Percentiles rank a stretch among this genome's conserved stretches.
phyloP scores from a whole-genome alignment of 2,113 vertebrate species.

The Serinus canaria region DNA sequence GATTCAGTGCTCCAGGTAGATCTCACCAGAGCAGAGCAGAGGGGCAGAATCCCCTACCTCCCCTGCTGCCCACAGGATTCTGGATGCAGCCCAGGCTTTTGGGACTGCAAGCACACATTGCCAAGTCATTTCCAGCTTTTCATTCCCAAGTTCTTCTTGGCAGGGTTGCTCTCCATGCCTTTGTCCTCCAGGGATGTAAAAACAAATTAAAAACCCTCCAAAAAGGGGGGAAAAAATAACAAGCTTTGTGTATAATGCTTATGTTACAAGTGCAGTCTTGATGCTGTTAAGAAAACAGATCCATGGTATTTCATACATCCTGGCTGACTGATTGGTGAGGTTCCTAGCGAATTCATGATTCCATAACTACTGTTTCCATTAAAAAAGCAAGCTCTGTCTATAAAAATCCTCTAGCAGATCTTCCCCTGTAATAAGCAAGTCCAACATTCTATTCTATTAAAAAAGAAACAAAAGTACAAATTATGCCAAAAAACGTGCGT shows the following conservation, averaged over 20 bases:
- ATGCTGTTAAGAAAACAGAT: neutral
- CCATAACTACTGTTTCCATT: neutral
- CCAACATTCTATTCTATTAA: neutral
- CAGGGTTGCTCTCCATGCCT: neutral
- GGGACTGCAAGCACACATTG: neutral
- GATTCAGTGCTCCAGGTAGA: neutral
- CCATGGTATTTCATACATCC: neutral
- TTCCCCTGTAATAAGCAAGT: neutral
- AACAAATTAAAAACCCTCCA: rapidly evolving
- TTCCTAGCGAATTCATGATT: neutral
- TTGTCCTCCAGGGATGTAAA: neutral
- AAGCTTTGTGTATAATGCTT: neutral
- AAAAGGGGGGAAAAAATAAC: rapidly evolving
- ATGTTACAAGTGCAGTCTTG: neutral
- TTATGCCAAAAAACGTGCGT: neutral
- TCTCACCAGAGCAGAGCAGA: neutral
- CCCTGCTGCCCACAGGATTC: rapidly evolving
- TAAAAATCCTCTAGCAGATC: neutral
- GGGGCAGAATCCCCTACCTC: neutral
- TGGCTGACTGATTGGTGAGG: neutral
- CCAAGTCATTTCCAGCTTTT: neutral
- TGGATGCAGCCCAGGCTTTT: neutral
- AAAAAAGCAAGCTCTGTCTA: neutral
- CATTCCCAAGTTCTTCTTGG: neutral
- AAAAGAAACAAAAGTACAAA: neutral